Evolutionary conservation across 2,113 vertebrate genomes (phyloP).

Genomic region (Lycaon pictus): DNA sequence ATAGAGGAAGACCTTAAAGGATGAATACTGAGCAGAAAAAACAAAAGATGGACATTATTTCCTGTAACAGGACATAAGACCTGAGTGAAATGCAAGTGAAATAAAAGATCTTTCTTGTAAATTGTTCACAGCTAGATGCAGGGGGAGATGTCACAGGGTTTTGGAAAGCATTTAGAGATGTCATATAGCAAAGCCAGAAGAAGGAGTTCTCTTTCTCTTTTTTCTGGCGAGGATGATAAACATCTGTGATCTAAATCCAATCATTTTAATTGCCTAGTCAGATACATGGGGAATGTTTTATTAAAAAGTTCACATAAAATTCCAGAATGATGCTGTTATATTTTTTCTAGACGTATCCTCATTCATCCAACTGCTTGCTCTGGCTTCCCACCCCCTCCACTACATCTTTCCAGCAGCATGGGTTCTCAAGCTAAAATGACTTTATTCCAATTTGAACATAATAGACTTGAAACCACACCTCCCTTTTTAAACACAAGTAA

Average conservation of each 20-base stretch:
- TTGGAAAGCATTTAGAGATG: background rate
- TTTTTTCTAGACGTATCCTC: background rate
- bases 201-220: slow-evolving; percentile 3
- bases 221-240: background rate
- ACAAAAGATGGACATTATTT: background rate
- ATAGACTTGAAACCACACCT: background rate
- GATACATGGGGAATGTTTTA: background rate
- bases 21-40: background rate
- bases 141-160: background rate
- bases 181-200: background rate
- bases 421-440: background rate
- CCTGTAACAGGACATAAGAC: background rate
- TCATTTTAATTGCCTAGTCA: background rate
- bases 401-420: background rate
- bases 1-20: background rate
- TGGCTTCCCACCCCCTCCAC: background rate
- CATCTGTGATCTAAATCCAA: slow-evolving; percentile 7
- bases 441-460: background rate
- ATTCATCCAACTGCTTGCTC: background rate
- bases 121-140: background rate
- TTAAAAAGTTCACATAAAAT: background rate
- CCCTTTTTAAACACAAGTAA: background rate
- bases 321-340: background rate
- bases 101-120: background rate
- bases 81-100: no score